Evolutionary conservation across 2,797 vertebrate genomes (phyloP).

Genomic region (Silurus aristotelis): DNA sequence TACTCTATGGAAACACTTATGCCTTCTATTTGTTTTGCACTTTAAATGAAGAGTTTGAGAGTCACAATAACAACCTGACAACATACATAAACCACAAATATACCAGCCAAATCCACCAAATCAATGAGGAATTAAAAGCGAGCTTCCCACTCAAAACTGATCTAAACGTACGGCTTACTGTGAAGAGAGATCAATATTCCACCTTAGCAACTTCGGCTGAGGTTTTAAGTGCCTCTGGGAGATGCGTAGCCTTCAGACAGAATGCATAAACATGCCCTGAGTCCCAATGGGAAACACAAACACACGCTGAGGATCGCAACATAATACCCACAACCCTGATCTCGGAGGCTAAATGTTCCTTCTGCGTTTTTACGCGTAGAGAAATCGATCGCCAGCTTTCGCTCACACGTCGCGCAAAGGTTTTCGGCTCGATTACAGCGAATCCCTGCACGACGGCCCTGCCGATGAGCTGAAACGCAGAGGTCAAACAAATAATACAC

Average conservation of each 20-base stretch:
- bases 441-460: neutral
- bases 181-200: slow-evolving; percentile 7
- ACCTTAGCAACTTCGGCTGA: neutral
- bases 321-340: slow-evolving; percentile 32
- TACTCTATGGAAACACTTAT: no score
- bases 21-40: no score
- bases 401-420: neutral
- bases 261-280: neutral
- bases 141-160: neutral
- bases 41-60: neutral
- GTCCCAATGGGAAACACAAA: neutral
- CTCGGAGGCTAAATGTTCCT: slow-evolving; percentile 23
- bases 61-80: neutral
- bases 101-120: neutral
- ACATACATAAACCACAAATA: no score
- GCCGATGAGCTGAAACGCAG: neutral
- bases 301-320: neutral
- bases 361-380: slow-evolving; percentile 39
- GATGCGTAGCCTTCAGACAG: slow-evolving; percentile 2
- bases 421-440: neutral
- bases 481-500: neutral
- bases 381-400: neutral
- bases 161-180: neutral
- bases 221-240: slow-evolving; percentile 14
- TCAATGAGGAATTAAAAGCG: neutral